Base-by-base conservation (phyloP, 2,113 vertebrate species). In the Callorhinus ursinus region DNA sequence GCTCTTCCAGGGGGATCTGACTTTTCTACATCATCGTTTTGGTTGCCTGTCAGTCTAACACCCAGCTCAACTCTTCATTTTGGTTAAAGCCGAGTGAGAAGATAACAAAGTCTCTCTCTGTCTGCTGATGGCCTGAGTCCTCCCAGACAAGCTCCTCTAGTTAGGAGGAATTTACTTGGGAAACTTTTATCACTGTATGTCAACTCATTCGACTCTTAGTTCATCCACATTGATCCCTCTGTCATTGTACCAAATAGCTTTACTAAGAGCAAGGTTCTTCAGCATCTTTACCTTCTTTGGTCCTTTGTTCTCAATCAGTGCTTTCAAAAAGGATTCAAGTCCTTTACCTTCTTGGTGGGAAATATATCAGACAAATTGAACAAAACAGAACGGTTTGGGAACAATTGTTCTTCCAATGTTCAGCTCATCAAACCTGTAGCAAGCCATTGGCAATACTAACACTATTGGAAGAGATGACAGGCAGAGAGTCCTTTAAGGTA, bases 291-390 rank as follows among this genome's bases (percentile, higher is more conserved):
- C 59, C 33, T 85, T 51, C 59, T 92, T 59, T n/a, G 15, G 19
- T 55, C 87, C 49, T 90, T 97, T 92, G 53, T 85, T 90, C 85
- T 51, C 59, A 88, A 36, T 19, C 31, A n/a, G 63, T 55, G 24
- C 46, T 92, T 93, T 94, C 53, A 90, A 79, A 93, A 67, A 72
- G n/a, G 93, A 83, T 63, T 85, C 57, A 88, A 81, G 49, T n/a
- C 63, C 82, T 85, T 95, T n/a, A 85, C 65, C 39, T 90, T 81
- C 63, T 95, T 97, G 55, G 84, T 80, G 71, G 63, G 76, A 49
- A 88, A 76, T 90, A 39, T 36, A 84, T 80, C 69, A 33, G 83
- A 51, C n/a, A 96, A 93, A 80, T 51, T 90, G 83, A 96, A 95
- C 65, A 53, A 88, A 96, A n/a, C 81, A 82, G 83, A 84, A 63